Evolutionary conservation across 1,140 invertebrate genomes (phyloP).

Genomic region (Cydia pomonella): DNA sequence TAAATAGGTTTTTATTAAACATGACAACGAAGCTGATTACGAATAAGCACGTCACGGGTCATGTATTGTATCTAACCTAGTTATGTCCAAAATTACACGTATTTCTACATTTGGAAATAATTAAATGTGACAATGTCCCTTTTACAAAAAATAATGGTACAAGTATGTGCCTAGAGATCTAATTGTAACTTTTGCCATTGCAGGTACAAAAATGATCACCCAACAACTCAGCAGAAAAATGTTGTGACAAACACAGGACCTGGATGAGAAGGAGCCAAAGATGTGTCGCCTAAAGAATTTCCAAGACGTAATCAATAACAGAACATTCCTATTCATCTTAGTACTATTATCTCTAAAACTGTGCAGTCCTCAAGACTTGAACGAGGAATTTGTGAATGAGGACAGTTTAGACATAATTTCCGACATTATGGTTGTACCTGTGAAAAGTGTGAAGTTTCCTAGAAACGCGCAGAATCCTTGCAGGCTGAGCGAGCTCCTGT

Average conservation of each 20-base stretch:
- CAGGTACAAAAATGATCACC: slow-evolving; percentile 41
- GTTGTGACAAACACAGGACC: slow-evolving; percentile 57
- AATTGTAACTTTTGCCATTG: slow-evolving; percentile 40
- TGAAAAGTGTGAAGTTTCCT: slow-evolving; percentile 57
- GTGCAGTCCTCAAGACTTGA: slow-evolving; percentile 72
- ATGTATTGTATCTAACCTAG: no score
- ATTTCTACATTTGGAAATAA: not conserved
- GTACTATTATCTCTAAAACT: slow-evolving; percentile 69
- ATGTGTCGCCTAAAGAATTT: slow-evolving; percentile 67
- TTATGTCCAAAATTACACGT: no score
- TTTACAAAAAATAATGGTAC: not conserved
- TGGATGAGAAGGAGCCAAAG: slow-evolving; percentile 45
- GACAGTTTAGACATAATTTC: slow-evolving; percentile 57
- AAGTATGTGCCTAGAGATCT: not conserved
- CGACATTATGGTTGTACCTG: slow-evolving; percentile 51
- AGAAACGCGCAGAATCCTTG: slow-evolving; percentile 76
- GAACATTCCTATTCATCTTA: slow-evolving; percentile 72
- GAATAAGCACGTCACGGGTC: no score
- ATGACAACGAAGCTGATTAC: no score
- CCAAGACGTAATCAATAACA: slow-evolving; percentile 58
- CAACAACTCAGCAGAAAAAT: slow-evolving; percentile 42
- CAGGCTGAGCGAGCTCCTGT: slow-evolving; percentile 88
- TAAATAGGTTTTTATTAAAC: no score
- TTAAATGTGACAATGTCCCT: not conserved
- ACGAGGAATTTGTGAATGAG: slow-evolving; percentile 66